Evolutionary conservation across 1,140 invertebrate species (phyloP).

Genomic region (Micrasema minimum): DNA sequence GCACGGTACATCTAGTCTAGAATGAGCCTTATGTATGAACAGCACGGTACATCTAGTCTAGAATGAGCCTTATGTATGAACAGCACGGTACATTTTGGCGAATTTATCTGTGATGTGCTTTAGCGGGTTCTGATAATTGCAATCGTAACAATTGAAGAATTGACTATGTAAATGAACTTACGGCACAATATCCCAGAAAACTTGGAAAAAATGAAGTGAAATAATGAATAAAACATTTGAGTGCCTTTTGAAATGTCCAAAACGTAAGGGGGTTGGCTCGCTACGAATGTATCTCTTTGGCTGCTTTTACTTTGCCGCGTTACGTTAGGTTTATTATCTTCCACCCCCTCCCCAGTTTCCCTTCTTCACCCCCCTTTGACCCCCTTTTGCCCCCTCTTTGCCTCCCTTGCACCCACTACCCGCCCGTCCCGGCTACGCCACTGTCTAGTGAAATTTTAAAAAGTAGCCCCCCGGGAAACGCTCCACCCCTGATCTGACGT

Average conservation of each 20-base stretch:
- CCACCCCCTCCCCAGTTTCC: not conserved
- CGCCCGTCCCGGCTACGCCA: not conserved
- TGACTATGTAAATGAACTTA: no score
- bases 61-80: no score
- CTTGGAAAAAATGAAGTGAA: no score
- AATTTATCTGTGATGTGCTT: no score
- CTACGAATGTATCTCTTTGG: conserved; percentile 23
- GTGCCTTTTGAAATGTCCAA: not conserved
- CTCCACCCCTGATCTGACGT: conserved; percentile 16
- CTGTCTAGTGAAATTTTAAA: conserved; percentile 31
- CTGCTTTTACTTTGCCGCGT: conserved; percentile 23
- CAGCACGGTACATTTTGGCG: no score
- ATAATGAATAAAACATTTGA: conserved; percentile 19
- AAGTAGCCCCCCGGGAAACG: conserved; percentile 29
- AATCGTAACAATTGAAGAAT: no score
- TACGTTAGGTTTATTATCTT: conserved; percentile 33
- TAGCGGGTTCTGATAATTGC: no score
- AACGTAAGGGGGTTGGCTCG: not conserved
- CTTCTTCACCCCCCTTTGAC: not conserved
- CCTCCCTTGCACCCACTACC: not conserved
- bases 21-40: no score
- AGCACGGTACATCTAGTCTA: no score
- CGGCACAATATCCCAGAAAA: no score
- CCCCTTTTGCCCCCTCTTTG: not conserved
- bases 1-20: no score